A percentile compares a stretch with the other conserved stretches of the same genome.
Evolutionary conservation across 2,113 vertebrate species (phyloP).

Genomic region (Falco punctatus): DNA sequence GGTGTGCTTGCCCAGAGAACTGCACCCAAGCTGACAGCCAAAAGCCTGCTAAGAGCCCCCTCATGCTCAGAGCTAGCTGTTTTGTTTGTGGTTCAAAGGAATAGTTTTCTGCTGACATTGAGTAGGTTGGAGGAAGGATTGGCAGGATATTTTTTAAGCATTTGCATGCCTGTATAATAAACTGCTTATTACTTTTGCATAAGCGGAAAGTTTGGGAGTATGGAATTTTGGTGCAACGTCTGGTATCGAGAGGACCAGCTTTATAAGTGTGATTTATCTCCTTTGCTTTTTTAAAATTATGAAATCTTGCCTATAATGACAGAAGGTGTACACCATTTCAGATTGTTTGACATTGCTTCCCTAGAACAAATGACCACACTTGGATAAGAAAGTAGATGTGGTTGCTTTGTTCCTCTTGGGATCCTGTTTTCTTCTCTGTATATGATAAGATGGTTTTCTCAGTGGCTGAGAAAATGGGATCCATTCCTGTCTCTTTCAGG

Average conservation of each 20-base stretch:
- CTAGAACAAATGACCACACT: not conserved
- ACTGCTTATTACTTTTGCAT: not conserved
- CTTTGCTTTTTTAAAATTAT: not conserved
- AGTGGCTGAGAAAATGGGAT: not conserved
- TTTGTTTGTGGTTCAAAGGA: not conserved
- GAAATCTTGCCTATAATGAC: not conserved
- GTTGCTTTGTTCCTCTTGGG: not conserved
- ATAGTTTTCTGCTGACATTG: not conserved
- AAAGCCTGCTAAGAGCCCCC: not conserved
- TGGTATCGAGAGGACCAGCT: not conserved
- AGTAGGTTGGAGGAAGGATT: not conserved
- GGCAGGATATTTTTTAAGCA: not conserved
- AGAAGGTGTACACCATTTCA: not conserved
- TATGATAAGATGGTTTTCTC: not conserved
- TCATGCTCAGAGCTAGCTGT: not conserved
- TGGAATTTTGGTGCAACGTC: not conserved
- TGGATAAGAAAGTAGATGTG: not conserved
- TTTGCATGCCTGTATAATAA: not conserved
- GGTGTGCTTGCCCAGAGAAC: not conserved
- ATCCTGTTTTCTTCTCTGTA: rapidly evolving
- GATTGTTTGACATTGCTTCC: not conserved
- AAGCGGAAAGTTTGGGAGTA: not conserved
- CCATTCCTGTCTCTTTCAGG: not conserved
- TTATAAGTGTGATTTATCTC: not conserved
- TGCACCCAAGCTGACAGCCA: not conserved